Base-by-base conservation (phyloP, 1,140 invertebrate species). In the Ruditapes philippinarum region DNA sequence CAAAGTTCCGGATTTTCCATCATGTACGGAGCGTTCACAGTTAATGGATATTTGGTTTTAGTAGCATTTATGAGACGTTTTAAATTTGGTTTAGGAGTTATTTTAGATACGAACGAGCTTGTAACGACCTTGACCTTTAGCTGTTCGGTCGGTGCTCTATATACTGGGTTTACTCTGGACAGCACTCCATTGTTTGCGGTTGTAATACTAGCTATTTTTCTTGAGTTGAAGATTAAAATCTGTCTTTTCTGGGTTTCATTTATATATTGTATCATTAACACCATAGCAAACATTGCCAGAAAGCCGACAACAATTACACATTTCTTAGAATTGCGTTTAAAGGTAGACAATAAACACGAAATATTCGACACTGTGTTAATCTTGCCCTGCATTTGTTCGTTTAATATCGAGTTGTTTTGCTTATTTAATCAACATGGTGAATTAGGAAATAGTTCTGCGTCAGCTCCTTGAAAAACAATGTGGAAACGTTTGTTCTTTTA, bases 1-100 rank as follows among this genome's bases (percentile, higher is more conserved):
- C 93, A 94, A 11, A 93, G 84, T 25, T 90, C 38, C 25, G 87
- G 89, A 70, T 93, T 93, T 65, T 91, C 91, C 12, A 93, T 89
- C 7, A 92, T 54, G 78, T 92, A 94, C 0, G 92, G 89, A 14
- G 76, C 62, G 12, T 82, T 33, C 22, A 90, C 40, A 22, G 87
- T 89, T 9, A 91, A 36, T 17, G 91, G 87, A 54, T 91, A 91
- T 22, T 74, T 42, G 0, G 91, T 90, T 68, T 86, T 91, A 5
- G 49, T 76, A 1, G 73, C 73, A 51, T 76, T 76, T 49, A 76
- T 76, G 1, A 76, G 42, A 36, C 25, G 42, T 19, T 51, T 40
- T 33, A 76, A 51, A 76, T 49, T 49, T 51, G 73, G 73, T 31
- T 49, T 76, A 2, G 42, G 5, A 31, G 73, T 76, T 19, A 76